These are phyloP conservation scores for Egretta garzetta DNA, from an alignment of 2,113 vertebrate species.

Conservation along the genomic window DNA sequence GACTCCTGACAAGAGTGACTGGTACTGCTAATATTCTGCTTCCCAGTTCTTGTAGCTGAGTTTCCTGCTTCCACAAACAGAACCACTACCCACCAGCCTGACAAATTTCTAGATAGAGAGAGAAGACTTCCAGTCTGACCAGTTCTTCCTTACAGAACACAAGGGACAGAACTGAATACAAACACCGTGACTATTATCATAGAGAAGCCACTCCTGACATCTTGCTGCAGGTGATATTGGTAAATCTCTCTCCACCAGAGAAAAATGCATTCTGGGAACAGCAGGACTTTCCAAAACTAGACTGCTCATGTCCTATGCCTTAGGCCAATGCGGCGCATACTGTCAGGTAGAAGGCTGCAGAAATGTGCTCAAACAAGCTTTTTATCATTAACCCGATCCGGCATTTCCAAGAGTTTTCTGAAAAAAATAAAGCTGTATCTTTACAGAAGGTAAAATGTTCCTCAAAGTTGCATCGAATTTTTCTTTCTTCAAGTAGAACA, in stretches of 20 bases:
- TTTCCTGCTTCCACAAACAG: background rate
- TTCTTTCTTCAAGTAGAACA: background rate
- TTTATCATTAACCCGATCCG: background rate
- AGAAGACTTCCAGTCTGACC: background rate
- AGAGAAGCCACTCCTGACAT: background rate
- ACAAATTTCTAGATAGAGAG: background rate
- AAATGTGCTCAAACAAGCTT: background rate
- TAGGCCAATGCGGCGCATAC: background rate
- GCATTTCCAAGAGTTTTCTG: background rate
- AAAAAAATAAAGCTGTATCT: background rate
- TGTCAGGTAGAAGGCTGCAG: background rate
- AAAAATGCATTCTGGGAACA: background rate
- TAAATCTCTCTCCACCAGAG: background rate
- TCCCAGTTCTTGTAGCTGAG: background rate
- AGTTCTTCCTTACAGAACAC: background rate
- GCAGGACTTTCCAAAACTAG: background rate
- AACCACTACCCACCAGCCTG: background rate
- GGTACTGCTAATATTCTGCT: background rate
- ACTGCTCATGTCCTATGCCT: background rate
- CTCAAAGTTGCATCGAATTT: background rate
- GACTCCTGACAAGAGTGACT: background rate
- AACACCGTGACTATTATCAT: fast-evolving
- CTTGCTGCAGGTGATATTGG: background rate
- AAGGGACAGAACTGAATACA: background rate
- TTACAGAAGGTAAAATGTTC: background rate